Conservation (phyloP, 2,797 vertebrate genomes). For the Nyctalus aviator region DNA sequence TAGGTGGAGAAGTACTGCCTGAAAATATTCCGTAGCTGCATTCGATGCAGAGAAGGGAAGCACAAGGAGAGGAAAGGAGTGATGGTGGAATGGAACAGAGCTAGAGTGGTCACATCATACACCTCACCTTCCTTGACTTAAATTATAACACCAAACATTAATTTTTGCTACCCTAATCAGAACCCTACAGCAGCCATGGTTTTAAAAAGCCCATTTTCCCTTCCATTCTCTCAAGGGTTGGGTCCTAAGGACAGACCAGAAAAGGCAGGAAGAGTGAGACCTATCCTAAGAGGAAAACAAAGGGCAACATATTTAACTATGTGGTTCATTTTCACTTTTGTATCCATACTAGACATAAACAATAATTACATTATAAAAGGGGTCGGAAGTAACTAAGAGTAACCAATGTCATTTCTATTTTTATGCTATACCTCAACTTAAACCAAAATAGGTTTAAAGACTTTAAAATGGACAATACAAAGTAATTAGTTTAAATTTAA, state of each 20-base stretch:
- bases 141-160: background rate
- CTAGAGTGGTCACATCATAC: background rate
- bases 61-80: background rate
- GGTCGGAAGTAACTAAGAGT: background rate
- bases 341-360: background rate
- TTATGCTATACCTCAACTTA: background rate
- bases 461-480: slow-evolving; percentile 29
- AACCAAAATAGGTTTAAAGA: background rate
- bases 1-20: background rate
- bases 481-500: background rate
- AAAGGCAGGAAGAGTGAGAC: background rate
- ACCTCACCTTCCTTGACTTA: background rate
- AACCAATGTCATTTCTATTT: background rate
- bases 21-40: background rate
- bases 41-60: background rate
- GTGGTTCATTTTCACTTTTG: slow-evolving; percentile 34
- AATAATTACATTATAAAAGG: background rate
- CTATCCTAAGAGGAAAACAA: slow-evolving; percentile 2
- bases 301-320: background rate
- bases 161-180: background rate
- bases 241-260: background rate
- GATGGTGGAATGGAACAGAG: background rate
- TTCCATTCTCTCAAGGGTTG: background rate
- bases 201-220: background rate
- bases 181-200: background rate